A percentile compares a stretch with the other conserved stretches of the same genome.
phyloP scores from a whole-genome alignment of 1,140 invertebrate species.

The Leptinotarsa lineolata region DNA sequence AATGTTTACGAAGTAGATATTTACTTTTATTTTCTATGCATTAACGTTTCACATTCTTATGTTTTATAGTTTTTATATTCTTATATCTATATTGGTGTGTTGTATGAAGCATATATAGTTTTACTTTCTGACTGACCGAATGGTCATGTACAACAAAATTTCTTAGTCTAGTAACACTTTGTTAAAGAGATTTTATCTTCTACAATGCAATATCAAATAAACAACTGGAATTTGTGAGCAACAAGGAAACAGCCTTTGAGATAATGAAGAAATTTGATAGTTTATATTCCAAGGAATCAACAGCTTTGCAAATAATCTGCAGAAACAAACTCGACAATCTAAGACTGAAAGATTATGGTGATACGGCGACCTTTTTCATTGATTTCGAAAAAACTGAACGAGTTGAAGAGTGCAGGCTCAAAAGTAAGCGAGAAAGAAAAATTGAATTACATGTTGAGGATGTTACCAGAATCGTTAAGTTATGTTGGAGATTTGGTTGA shows the following conservation, averaged over 20 bases:
- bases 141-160: too few relatives aligned
- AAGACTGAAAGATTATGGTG: constrained; percentile 39
- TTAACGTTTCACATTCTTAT: too few relatives aligned
- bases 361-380: constrained; percentile 40
- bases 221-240: constrained; percentile 38
- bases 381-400: constrained; percentile 49
- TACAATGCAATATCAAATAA: constrained; percentile 29
- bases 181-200: too few relatives aligned
- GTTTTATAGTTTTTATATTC: too few relatives aligned
- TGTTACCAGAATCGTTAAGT: constrained; percentile 45
- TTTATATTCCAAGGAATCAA: constrained; percentile 46
- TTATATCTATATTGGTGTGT: too few relatives aligned
- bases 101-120: too few relatives aligned
- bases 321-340: constrained; percentile 28
- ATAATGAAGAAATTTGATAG: constrained; percentile 48
- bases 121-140: too few relatives aligned
- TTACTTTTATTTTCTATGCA: too few relatives aligned
- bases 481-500: constrained; percentile 51
- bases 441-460: constrained; percentile 51
- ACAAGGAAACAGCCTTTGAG: constrained; percentile 35
- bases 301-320: constrained; percentile 46
- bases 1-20: too few relatives aligned
- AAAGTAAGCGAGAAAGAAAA: constrained; percentile 48
- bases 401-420: constrained; percentile 46
- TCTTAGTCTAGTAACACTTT: too few relatives aligned